These are phyloP conservation scores for Eretmochelys imbricata DNA, from an alignment of 2,113 vertebrate species.

Conservation along the genomic window DNA sequence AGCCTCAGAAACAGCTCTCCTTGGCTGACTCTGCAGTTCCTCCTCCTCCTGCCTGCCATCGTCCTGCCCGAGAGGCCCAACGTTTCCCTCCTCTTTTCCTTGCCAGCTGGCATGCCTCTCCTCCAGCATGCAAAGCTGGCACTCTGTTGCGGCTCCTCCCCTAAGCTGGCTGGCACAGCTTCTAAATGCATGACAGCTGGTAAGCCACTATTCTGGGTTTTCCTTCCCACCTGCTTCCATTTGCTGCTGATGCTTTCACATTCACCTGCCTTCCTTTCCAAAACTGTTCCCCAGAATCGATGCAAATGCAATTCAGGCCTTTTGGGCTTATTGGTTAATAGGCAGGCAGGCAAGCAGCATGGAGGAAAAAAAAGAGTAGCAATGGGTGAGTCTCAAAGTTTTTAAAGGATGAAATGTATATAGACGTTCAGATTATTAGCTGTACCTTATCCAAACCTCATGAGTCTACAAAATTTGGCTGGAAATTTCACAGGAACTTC, in stretches of 20 bases:
- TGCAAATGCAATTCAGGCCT: not conserved
- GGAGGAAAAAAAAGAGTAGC: not conserved
- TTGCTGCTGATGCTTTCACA: not conserved
- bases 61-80: not conserved
- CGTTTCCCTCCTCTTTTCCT: not conserved
- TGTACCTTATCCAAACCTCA: not conserved
- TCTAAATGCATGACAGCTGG: accelerated
- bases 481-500: conserved; percentile 9
- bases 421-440: not conserved
- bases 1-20: not conserved
- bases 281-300: accelerated
- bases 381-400: conserved; percentile 10
- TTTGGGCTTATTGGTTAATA: not conserved
- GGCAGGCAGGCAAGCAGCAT: not conserved
- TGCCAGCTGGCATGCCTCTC: not conserved
- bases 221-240: not conserved
- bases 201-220: not conserved
- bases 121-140: not conserved
- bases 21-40: not conserved
- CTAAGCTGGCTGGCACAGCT: not conserved
- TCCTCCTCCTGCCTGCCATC: not conserved
- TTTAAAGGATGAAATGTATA: conserved; percentile 28
- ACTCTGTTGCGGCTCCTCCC: not conserved
- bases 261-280: not conserved
- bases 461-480: not conserved